Conservation (phyloP, 2,797 vertebrate species). For the Erethizon dorsatum region DNA sequence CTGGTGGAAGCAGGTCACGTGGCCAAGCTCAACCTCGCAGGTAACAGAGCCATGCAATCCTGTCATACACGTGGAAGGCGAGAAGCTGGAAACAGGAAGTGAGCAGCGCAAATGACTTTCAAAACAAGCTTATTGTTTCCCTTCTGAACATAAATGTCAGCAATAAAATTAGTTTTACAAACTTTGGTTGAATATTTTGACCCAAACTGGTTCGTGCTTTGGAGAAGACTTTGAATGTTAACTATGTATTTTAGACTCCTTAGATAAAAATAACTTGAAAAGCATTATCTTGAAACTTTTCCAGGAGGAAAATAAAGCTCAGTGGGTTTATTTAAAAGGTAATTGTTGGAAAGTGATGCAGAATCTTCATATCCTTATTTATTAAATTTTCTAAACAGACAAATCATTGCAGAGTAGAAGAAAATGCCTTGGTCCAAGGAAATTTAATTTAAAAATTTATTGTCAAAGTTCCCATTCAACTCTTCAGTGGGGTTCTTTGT, state of each 20-base stretch:
- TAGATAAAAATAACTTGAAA: conserved; percentile 55
- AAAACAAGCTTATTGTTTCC: neutral
- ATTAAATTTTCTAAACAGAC: conserved; percentile 45
- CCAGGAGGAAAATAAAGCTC: neutral
- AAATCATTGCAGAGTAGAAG: neutral
- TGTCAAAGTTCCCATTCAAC: neutral
- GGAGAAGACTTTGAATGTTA: conserved; percentile 12
- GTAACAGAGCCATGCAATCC: neutral
- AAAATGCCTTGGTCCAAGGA: neutral
- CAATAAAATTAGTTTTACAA: neutral
- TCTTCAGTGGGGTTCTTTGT: neutral
- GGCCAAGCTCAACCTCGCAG: neutral
- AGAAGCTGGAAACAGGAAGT: neutral
- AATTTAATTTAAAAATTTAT: conserved; percentile 16
- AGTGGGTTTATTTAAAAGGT: conserved; percentile 14
- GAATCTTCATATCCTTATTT: neutral
- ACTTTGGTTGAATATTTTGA: conserved; percentile 54
- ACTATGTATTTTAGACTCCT: neutral
- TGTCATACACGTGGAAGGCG: accelerated
- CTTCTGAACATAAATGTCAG: neutral
- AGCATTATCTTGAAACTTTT: neutral
- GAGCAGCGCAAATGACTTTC: neutral
- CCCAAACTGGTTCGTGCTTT: conserved; percentile 35
- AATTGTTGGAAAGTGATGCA: conserved; percentile 13
- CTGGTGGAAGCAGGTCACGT: neutral